Conservation (phyloP, 2,888 invertebrate genomes). For the Hyposoter didymator region DNA sequence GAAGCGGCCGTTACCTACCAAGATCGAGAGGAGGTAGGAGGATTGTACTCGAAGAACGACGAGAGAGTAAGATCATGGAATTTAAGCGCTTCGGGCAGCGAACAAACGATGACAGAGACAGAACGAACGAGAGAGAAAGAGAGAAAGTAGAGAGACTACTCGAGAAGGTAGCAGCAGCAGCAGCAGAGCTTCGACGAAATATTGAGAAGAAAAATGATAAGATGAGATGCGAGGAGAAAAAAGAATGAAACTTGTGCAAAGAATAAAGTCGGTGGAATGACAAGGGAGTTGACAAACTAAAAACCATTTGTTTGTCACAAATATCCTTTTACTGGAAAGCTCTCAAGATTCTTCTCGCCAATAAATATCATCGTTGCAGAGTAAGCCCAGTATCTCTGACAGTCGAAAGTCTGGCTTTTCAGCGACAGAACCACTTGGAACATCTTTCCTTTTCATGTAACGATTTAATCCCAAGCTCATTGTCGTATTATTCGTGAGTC, state of each 20-base stretch:
- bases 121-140: background rate
- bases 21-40: constrained; percentile 25
- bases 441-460: background rate
- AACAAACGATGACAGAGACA: constrained; percentile 17
- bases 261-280: constrained; percentile 20
- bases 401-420: background rate
- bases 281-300: constrained; percentile 43
- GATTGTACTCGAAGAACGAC: constrained; percentile 19
- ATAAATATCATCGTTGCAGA: constrained; percentile 49
- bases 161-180: constrained; percentile 24
- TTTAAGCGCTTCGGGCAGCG: constrained; percentile 35
- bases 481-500: background rate
- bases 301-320: constrained; percentile 55
- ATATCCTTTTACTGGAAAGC: constrained; percentile 45
- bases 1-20: constrained; percentile 31
- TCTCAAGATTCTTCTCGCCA: constrained; percentile 46
- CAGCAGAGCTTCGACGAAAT: constrained; percentile 31
- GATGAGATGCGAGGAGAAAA: constrained; percentile 20
- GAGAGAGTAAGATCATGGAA: constrained; percentile 32
- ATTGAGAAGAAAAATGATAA: constrained; percentile 52
- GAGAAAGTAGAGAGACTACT: background rate
- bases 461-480: background rate
- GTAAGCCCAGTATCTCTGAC: constrained; percentile 11
- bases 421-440: constrained; percentile 16
- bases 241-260: constrained; percentile 5